Conservation (phyloP, 2,797 vertebrate genomes). For the Rhynchonycteris naso region DNA sequence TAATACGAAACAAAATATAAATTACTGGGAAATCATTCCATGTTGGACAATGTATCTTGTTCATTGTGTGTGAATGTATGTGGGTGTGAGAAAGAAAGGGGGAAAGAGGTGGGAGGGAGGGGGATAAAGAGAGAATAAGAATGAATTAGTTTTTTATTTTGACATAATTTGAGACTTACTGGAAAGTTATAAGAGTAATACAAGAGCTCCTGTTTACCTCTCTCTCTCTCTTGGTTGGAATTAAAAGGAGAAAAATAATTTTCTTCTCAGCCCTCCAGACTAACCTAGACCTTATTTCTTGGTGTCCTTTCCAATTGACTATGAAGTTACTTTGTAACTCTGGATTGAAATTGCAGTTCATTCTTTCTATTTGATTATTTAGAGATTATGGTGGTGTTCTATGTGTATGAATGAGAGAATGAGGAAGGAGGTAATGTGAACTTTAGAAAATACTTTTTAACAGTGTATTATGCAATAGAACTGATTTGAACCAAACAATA, state of each 20-base stretch:
- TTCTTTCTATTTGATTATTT: background rate
- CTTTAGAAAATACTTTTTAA: background rate
- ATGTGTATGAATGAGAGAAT: background rate
- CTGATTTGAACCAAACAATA: background rate
- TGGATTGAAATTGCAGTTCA: background rate
- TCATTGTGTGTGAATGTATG: background rate
- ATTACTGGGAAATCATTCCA: background rate
- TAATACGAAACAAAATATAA: background rate
- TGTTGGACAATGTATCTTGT: background rate
- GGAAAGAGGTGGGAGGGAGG: background rate
- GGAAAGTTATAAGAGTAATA: background rate
- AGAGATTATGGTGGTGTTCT: background rate
- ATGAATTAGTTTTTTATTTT: background rate
- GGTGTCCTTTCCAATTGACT: background rate
- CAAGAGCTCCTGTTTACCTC: background rate
- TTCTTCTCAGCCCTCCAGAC: background rate
- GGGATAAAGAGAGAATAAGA: background rate
- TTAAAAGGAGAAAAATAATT: background rate
- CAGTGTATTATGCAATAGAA: background rate
- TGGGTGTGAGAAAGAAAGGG: too few relatives aligned
- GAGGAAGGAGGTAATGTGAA: background rate
- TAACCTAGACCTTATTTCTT: background rate
- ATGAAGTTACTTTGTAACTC: background rate
- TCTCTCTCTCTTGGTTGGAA: background rate
- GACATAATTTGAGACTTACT: background rate